Conservation (phyloP, 2,113 vertebrate species). For the Cyprinodon variegatus region DNA sequence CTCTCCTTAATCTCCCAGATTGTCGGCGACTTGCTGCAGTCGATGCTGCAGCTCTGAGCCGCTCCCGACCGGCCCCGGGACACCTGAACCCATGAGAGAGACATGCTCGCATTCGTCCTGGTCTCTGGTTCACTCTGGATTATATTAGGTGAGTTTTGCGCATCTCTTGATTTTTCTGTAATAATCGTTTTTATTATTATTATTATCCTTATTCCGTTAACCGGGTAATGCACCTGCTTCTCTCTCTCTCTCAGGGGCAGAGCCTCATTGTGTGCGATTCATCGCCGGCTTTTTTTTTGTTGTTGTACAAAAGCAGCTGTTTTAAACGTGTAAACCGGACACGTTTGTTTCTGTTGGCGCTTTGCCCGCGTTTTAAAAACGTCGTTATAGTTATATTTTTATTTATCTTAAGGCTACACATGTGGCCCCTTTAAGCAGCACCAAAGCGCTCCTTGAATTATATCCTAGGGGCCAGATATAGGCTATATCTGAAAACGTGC, state of each 20-base stretch:
- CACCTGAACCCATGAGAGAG: conserved; percentile 78
- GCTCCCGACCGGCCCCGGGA: conserved; percentile 57
- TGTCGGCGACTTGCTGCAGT: conserved; percentile 77
- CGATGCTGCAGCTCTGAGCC: conserved; percentile 74
- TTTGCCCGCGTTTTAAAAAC: conserved; percentile 6
- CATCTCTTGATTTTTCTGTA: background rate
- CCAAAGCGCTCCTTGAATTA: too few species aligned
- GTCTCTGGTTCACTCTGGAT: conserved; percentile 84
- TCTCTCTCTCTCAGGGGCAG: background rate
- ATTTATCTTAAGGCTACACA: conserved; percentile 14
- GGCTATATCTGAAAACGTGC: too few species aligned
- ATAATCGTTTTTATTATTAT: background rate
- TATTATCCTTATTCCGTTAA: background rate
- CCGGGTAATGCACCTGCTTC: conserved; percentile 38
- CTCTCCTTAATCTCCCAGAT: conserved; percentile 73
- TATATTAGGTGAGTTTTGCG: conserved; percentile 78
- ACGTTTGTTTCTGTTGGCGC: background rate
- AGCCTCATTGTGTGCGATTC: conserved; percentile 38
- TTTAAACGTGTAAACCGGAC: background rate
- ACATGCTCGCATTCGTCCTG: conserved; percentile 83
- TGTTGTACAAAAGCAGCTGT: background rate
- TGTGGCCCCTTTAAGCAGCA: conserved; percentile 8
- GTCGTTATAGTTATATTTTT: conserved; percentile 21
- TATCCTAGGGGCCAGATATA: too few species aligned
- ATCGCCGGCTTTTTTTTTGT: conserved; percentile 55